Percentiles rank a stretch among this genome's conserved stretches.
phyloP scores from a whole-genome alignment of 1,140 invertebrate species.

The Danaus melanippus region DNA sequence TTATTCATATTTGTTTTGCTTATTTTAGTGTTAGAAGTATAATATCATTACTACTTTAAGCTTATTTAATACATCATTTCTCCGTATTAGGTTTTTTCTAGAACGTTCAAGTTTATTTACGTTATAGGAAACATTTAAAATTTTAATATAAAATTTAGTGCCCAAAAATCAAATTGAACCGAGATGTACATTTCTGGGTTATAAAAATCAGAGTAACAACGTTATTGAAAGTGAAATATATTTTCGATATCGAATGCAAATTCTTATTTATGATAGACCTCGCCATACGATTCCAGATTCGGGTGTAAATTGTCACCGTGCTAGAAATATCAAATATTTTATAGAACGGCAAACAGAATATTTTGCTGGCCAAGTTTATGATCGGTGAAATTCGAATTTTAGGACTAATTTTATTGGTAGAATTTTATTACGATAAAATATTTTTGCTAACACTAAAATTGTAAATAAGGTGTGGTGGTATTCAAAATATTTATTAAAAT shows the following conservation, averaged over 20 bases:
- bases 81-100: no score
- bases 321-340: constrained; percentile 42
- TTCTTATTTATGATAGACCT: constrained; percentile 37
- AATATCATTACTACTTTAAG: no score
- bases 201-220: constrained; percentile 20
- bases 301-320: constrained; percentile 36
- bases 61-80: no score
- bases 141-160: not conserved
- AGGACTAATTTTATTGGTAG: no score
- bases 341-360: constrained; percentile 33
- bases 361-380: constrained; percentile 21
- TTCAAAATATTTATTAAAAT: no score
- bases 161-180: constrained; percentile 9
- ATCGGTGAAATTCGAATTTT: not conserved
- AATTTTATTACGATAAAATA: no score
- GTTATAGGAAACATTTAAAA: constrained; percentile 2
- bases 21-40: no score
- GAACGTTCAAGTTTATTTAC: not conserved
- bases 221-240: constrained; percentile 24
- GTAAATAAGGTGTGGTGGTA: no score
- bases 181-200: constrained; percentile 17
- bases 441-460: no score
- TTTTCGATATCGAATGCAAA: constrained; percentile 38
- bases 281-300: constrained; percentile 32
- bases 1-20: no score